These are phyloP conservation scores for Eulemur albifrons DNA, from an alignment of 2,797 vertebrate genomes.

Conservation along the genomic window DNA sequence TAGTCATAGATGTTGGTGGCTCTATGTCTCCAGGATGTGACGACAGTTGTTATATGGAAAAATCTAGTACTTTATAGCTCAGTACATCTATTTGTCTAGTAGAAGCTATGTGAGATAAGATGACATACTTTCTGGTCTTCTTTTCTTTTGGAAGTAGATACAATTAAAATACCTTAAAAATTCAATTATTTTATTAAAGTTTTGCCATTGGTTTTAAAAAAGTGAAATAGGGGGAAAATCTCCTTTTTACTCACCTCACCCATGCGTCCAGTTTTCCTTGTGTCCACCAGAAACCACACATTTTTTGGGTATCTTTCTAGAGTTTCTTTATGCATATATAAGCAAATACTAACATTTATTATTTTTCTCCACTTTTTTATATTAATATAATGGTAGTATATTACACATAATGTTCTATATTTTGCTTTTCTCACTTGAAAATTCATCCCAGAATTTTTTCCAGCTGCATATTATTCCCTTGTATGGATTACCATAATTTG, in stretches of 20 bases:
- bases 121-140: not conserved
- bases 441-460: not conserved
- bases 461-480: conserved; percentile 1
- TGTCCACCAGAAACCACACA: not conserved
- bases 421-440: conserved; percentile 14
- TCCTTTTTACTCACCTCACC: not conserved
- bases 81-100: not conserved
- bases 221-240: not conserved
- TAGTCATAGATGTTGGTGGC: not conserved
- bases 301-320: not conserved
- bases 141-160: not conserved
- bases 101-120: not conserved
- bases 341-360: conserved; percentile 5
- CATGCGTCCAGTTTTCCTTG: not conserved
- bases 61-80: not conserved
- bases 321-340: not conserved
- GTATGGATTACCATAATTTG: conserved; percentile 14
- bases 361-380: not conserved
- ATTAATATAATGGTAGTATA: not conserved
- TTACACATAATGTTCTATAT: not conserved
- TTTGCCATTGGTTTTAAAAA: not conserved
- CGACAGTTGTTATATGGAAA: not conserved
- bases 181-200: not conserved
- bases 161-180: not conserved
- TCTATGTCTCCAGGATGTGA: not conserved